Evolutionary conservation across 1,140 invertebrate species (phyloP), one percentile per base, ranked within the genome.

Genomic region (Danaus plexippus): DNA sequence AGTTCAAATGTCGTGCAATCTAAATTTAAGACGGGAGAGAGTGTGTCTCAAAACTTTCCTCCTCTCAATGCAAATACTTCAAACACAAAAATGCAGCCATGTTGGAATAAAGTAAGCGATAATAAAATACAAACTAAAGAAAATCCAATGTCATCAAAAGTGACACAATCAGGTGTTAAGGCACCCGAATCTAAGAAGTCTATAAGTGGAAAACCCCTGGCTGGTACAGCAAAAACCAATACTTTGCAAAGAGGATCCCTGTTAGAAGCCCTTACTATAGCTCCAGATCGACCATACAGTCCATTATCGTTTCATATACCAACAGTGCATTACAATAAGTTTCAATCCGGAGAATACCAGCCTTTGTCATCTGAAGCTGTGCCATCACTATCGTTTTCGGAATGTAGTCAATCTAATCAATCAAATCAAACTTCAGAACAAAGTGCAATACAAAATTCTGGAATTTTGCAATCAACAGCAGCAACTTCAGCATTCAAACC

Each of bases 231-330:
- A 43, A 47, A 13, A 47, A 22, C 18, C 42, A 56, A 51, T 32
- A 11, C 47, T 52, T 68, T 77, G 43, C 71, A 80, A 65, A 69
- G 85, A 60, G 78, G 78, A 12, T 88, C 92, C 10, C 90, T 94
- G 63, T 88, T 91, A 18, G 89, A 90, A 54, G 93, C 93, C 4
- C 69, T 95, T n/a, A 92, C 89, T 43, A 92, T 90, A 55, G 93
- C 93, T 2, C 91, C 93, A 4, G 91, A 93, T 52, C 75, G 84
- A 51, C 86, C 89, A 2, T 90, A 88, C 55, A 89, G 88, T 64
- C 88, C 88, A 43, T 85, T 90, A 48, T 78, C 59, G 2, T 64
- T 74, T 50, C 69, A 67, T 63, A 70, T 70, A 47, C 64, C 66
- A 53, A 74, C 62, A 59, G 56, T 65, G 59, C 58, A 71, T 61